Conservation (phyloP, 1,140 invertebrate genomes). For the Rhopalosiphum maidis region DNA sequence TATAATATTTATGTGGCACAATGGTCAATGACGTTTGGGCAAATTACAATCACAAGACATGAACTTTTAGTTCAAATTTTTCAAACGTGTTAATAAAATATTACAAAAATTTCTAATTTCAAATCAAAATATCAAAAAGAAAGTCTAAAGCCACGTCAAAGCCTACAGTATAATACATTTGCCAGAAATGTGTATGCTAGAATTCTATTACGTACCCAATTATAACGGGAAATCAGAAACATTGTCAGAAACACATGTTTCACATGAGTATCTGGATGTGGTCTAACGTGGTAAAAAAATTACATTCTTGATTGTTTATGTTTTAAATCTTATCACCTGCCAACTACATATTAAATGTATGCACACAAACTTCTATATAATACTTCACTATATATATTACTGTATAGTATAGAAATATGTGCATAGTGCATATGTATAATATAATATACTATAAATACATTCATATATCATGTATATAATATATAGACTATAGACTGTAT, state of each 20-base stretch:
- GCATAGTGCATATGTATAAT: too few species aligned
- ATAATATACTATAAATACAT: too few species aligned
- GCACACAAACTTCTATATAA: too few species aligned
- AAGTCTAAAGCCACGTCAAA: not conserved
- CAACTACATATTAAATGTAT: not conserved
- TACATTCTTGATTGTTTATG: not conserved
- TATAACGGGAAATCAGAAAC: not conserved
- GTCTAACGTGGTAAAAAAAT: not conserved
- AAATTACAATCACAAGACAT: not conserved
- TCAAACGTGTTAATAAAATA: not conserved
- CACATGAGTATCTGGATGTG: not conserved
- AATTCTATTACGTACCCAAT: not conserved
- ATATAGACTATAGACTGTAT: too few species aligned
- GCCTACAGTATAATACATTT: not conserved
- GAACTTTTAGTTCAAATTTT: not conserved
- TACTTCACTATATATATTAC: not conserved
- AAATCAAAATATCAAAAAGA: not conserved
- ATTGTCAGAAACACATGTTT: not conserved
- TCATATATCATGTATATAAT: too few species aligned
- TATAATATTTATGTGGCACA: not conserved
- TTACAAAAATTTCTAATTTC: not conserved
- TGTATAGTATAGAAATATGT: too few species aligned
- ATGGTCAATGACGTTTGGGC: not conserved
- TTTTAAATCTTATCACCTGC: not conserved
- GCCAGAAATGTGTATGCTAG: not conserved